Evolutionary conservation across 1,140 invertebrate genomes (phyloP).

Genomic region (Dolichoris vasculosae): DNA sequence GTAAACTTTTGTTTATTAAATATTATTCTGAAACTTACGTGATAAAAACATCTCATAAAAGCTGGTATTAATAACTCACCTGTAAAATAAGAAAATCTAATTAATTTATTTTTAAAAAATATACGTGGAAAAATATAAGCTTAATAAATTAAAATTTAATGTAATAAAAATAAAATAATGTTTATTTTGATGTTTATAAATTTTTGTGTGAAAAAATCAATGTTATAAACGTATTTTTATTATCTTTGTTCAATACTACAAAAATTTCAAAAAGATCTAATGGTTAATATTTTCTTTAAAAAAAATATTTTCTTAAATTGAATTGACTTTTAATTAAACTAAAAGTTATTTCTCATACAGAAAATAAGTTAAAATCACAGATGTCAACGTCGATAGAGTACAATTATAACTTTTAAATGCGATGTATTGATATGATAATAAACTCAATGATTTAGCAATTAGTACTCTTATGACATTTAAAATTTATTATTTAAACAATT

Average conservation of each 20-base stretch:
- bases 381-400: too few species aligned
- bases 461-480: too few species aligned
- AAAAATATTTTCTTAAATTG: too few species aligned
- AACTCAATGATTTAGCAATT: too few species aligned
- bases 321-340: too few species aligned
- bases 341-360: background rate
- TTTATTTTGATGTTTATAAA: background rate
- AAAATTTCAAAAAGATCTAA: background rate
- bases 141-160: too few species aligned
- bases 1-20: background rate
- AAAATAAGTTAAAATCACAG: too few species aligned
- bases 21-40: background rate
- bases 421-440: too few species aligned
- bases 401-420: too few species aligned
- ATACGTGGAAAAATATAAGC: background rate
- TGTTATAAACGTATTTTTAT: background rate
- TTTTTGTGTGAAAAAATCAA: background rate
- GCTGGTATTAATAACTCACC: slow-evolving; percentile 8
- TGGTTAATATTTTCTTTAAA: too few species aligned
- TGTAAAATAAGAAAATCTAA: slow-evolving; percentile 24
- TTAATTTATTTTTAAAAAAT: background rate
- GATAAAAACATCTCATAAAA: background rate
- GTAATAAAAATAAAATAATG: too few species aligned
- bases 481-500: too few species aligned
- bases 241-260: background rate